Evolutionary conservation across 1,140 invertebrate species (phyloP).

Genomic region (Rhopalosiphum maidis): DNA sequence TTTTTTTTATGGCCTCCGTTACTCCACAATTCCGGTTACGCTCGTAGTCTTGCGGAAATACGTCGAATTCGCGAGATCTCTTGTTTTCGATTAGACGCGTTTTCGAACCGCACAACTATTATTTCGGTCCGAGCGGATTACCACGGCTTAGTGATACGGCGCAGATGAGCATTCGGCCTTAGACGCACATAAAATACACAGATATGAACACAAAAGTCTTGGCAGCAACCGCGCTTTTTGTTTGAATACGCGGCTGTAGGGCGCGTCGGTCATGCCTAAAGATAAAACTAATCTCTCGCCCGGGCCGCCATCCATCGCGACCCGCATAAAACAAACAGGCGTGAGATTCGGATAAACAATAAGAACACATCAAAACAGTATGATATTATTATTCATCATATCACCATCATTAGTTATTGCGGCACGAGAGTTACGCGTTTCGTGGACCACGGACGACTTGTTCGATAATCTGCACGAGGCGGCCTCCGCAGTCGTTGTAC

Average conservation of each 20-base stretch:
- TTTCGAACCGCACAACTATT: background rate
- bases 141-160: background rate
- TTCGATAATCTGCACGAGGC: background rate
- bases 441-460: background rate
- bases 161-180: background rate
- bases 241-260: background rate
- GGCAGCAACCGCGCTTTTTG: background rate
- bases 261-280: background rate
- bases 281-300: background rate
- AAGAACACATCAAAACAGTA: background rate
- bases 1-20: background rate
- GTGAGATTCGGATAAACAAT: slow-evolving; percentile 3
- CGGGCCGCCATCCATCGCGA: background rate
- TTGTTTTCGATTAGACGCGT: background rate
- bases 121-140: slow-evolving; percentile 12
- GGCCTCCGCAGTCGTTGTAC: background rate
- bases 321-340: slow-evolving; percentile 6
- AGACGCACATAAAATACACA: background rate
- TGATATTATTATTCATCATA: background rate
- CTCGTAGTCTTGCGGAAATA: background rate
- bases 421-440: background rate
- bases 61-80: background rate
- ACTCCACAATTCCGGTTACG: background rate
- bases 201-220: background rate
- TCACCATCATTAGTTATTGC: background rate